Evolutionary conservation across 2,113 vertebrate species (phyloP).

Genomic region (Triplophysa siluroides): DNA sequence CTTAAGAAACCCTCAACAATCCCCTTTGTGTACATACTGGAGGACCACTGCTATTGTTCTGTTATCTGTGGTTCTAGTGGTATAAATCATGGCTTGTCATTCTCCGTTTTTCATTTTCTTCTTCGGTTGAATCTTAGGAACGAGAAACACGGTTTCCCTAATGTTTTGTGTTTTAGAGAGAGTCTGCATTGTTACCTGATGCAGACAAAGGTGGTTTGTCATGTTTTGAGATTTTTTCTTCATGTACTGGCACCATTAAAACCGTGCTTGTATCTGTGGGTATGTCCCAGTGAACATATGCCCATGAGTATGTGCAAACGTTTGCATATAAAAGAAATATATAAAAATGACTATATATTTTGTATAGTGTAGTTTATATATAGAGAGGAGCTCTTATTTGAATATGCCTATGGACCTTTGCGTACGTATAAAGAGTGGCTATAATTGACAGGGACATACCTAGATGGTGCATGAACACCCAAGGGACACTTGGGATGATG

Average conservation of each 20-base stretch:
- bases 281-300: background rate
- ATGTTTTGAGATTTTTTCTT: conserved; percentile 55
- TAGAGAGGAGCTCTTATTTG: conserved; percentile 52
- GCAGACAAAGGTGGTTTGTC: conserved; percentile 69
- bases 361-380: conserved; percentile 23
- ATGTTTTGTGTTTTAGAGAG: conserved; percentile 66
- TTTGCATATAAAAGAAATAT: background rate
- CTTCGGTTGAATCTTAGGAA: conserved; percentile 56
- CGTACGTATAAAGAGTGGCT: background rate
- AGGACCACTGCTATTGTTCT: conserved; percentile 69
- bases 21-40: conserved; percentile 59
- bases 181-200: conserved; percentile 67
- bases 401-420: conserved; percentile 32
- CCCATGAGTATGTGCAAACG: background rate
- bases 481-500: conserved; percentile 58
- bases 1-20: conserved; percentile 51
- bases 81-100: conserved; percentile 67
- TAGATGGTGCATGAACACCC: conserved; percentile 58
- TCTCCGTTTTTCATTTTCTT: conserved; percentile 54
- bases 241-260: conserved; percentile 39
- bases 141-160: conserved; percentile 57
- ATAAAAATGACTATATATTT: background rate
- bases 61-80: conserved; percentile 57
- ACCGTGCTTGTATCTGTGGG: background rate
- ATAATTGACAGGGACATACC: conserved; percentile 39